Evolutionary conservation across 2,113 vertebrate genomes (phyloP).

Genomic region (Coryphaenoides rupestris): DNA sequence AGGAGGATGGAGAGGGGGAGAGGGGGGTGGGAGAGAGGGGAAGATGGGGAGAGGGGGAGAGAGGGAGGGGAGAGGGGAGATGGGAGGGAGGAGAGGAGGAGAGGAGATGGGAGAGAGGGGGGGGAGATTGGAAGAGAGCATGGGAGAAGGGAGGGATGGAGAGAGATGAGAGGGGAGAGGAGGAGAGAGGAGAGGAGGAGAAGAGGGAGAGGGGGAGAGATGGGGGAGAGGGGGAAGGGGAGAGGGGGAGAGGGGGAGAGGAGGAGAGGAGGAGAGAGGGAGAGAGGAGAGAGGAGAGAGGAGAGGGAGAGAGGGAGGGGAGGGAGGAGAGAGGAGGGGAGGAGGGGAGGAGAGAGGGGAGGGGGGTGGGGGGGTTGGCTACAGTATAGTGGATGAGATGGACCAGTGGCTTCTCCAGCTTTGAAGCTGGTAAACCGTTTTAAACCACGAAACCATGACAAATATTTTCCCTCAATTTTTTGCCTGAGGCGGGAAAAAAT

Average conservation of each 20-base stretch:
- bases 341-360: too few relatives aligned
- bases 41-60: background rate
- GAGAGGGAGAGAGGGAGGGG: too few relatives aligned
- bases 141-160: background rate
- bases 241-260: background rate
- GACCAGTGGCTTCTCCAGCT: conserved; percentile 61
- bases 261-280: too few relatives aligned
- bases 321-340: too few relatives aligned
- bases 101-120: background rate
- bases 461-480: conserved; percentile 66
- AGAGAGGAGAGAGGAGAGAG: too few relatives aligned
- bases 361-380: too few relatives aligned
- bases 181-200: background rate
- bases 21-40: background rate
- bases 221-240: background rate
- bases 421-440: conserved; percentile 77
- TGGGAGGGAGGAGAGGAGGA: background rate
- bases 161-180: background rate
- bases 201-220: background rate
- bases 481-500: conserved; percentile 56
- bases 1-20: too few relatives aligned
- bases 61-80: background rate
- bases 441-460: conserved; percentile 74
- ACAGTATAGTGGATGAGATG: conserved; percentile 57
- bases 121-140: background rate